A percentile compares a stretch with the other conserved stretches of the same genome.
Evolutionary conservation across 2,113 vertebrate genomes (phyloP).

Genomic region (Pluvianellus socialis): DNA sequence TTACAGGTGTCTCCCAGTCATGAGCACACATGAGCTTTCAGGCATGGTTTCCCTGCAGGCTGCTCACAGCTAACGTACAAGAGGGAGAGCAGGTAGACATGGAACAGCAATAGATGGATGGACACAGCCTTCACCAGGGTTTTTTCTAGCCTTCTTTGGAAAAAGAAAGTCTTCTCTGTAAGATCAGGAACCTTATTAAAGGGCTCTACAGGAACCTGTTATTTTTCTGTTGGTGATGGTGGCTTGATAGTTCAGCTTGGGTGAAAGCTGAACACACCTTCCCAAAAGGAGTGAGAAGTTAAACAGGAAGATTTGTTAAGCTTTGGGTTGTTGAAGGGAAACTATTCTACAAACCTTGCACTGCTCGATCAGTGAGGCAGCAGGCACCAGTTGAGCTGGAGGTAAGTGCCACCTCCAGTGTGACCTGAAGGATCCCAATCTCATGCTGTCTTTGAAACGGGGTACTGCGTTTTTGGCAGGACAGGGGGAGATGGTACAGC

Average conservation of each 20-base stretch:
- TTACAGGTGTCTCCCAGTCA: background rate
- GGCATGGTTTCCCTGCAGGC: background rate
- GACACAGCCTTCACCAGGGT: background rate
- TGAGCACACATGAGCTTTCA: background rate
- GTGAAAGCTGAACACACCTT: background rate
- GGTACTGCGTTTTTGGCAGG: background rate
- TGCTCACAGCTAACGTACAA: background rate
- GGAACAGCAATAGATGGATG: background rate
- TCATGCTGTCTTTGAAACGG: background rate
- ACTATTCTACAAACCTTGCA: background rate
- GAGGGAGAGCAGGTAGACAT: background rate
- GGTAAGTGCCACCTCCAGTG: background rate
- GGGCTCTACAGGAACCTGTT: background rate
- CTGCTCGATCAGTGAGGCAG: background rate
- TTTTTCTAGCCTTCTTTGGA: background rate
- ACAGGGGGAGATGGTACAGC: background rate
- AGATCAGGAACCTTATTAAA: background rate
- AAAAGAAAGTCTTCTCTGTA: background rate
- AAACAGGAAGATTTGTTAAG: background rate
- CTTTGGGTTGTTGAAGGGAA: background rate
- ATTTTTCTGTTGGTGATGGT: background rate
- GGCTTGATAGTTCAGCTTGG: background rate
- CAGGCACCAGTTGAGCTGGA: background rate
- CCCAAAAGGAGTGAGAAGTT: background rate
- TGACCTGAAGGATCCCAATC: background rate